Percentiles rank a stretch among this genome's conserved stretches.
These are phyloP conservation scores for Nymphalis urticae DNA, from an alignment of 2,888 invertebrate genomes.

Conservation along the genomic window DNA sequence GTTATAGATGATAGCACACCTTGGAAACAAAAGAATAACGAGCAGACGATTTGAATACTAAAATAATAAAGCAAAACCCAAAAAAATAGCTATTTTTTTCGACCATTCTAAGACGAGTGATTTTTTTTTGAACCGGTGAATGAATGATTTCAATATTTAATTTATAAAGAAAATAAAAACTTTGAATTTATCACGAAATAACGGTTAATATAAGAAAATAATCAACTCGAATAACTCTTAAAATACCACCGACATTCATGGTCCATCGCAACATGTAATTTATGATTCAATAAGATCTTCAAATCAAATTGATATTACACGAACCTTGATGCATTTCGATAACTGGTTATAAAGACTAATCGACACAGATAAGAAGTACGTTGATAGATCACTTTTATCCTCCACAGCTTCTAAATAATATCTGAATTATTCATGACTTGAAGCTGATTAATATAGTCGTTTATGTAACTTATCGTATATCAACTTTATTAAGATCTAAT, in stretches of 20 bases:
- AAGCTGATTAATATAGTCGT: conserved; percentile 10
- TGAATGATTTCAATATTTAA: too few relatives aligned
- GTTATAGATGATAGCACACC: too few relatives aligned
- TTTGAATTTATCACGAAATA: too few relatives aligned
- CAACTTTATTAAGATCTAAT: conserved; percentile 8
- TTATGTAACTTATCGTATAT: conserved; percentile 6
- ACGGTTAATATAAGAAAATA: too few relatives aligned
- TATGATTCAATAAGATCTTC: not conserved
- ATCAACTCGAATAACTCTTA: not conserved
- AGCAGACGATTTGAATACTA: too few relatives aligned
- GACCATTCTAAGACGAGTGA: too few relatives aligned
- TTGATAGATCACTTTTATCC: conserved; percentile 20
- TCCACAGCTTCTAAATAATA: conserved; percentile 5
- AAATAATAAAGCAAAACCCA: too few relatives aligned
- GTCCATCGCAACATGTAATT: not conserved
- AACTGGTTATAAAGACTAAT: conserved; percentile 23
- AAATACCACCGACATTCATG: not conserved
- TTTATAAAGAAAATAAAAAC: too few relatives aligned
- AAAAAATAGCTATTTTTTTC: too few relatives aligned
- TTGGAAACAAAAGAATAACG: too few relatives aligned
- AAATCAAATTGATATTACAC: not conserved
- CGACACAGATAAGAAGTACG: conserved; percentile 22
- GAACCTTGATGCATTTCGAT: conserved; percentile 13
- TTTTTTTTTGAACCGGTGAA: too few relatives aligned
- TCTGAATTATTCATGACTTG: conserved; percentile 25